Conservation (phyloP, 2,888 invertebrate genomes). For the Lasioglossum villosulum region DNA sequence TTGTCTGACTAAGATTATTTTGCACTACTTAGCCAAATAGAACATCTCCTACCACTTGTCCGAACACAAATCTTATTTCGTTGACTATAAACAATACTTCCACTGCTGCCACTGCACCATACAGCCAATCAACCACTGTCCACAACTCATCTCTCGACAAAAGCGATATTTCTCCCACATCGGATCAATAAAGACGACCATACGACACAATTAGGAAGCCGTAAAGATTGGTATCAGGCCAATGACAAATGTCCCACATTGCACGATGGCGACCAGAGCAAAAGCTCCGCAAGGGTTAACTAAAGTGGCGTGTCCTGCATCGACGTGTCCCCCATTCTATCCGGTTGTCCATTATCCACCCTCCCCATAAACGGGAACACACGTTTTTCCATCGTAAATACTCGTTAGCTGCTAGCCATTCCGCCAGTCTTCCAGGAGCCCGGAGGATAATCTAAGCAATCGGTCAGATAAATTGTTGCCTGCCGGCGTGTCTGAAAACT, state of each 20-base stretch:
- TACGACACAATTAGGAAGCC: background rate
- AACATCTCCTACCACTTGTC: background rate
- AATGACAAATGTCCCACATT: background rate
- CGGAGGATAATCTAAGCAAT: conserved; percentile 34
- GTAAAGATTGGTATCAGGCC: background rate
- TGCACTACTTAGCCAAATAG: background rate
- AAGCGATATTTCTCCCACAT: background rate
- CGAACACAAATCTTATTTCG: background rate
- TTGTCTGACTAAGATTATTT: background rate
- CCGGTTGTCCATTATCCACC: background rate
- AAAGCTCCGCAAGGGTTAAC: background rate
- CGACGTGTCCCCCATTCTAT: background rate
- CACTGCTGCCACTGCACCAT: background rate
- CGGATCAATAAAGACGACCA: background rate
- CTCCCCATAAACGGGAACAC: background rate
- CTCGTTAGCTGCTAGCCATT: conserved; percentile 5
- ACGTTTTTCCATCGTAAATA: conserved; percentile 20
- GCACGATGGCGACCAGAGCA: background rate
- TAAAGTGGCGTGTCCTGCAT: background rate
- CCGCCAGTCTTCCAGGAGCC: background rate
- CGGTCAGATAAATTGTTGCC: conserved; percentile 35
- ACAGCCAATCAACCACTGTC: background rate
- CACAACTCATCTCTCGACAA: background rate
- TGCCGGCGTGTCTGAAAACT: background rate
- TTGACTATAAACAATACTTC: background rate